phyloP scores from a whole-genome alignment of 2,888 invertebrate species.

The Microplitis manilae region DNA sequence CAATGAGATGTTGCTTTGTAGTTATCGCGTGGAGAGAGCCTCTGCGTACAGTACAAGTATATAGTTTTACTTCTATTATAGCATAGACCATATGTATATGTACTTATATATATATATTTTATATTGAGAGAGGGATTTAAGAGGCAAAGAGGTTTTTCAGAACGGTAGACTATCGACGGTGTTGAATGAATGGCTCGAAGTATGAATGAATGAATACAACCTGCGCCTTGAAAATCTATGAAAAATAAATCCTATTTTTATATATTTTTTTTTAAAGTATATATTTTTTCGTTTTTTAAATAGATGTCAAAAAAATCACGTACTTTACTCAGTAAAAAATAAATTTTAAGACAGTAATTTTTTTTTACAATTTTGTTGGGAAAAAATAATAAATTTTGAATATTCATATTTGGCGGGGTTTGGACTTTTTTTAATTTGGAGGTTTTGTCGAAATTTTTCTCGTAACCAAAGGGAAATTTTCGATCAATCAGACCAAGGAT shows the following conservation, averaged over 20 bases:
- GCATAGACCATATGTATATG: no score
- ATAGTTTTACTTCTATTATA: constrained; percentile 1
- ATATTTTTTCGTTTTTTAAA: background rate
- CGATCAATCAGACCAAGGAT: no score
- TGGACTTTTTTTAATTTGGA: no score
- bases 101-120: no score
- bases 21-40: constrained; percentile 23
- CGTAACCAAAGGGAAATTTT: no score
- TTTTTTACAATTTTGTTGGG: no score
- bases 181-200: constrained; percentile 58
- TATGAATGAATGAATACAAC: constrained; percentile 68
- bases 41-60: background rate
- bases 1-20: background rate
- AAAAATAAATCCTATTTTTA: background rate
- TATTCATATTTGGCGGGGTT: no score
- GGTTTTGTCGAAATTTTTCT: no score
- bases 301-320: no score
- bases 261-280: background rate
- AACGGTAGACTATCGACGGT: constrained; percentile 41
- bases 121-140: background rate
- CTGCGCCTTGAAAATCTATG: constrained; percentile 57
- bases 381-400: no score
- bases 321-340: no score
- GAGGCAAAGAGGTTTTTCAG: constrained; percentile 3
- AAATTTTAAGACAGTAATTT: no score